Evolutionary conservation across 2,888 invertebrate genomes (phyloP).

Genomic region (Tetanocera ferruginea): DNA sequence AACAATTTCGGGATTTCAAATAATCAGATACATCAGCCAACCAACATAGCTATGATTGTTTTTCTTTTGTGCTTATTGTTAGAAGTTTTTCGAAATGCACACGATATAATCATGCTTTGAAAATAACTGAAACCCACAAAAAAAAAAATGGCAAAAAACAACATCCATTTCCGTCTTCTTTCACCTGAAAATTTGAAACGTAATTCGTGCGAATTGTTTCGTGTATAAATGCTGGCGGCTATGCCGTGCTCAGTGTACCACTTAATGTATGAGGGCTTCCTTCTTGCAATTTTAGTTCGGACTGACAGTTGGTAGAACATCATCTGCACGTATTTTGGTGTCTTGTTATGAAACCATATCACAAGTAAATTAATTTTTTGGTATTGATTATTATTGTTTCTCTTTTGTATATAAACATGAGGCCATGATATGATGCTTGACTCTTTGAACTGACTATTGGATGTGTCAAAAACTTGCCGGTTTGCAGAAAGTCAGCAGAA

Average conservation of each 20-base stretch:
- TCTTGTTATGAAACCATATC: background rate
- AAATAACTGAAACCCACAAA: background rate
- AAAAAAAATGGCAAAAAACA: background rate
- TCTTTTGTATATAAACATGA: too few species aligned
- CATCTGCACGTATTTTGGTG: background rate
- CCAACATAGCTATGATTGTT: background rate
- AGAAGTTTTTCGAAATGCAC: background rate
- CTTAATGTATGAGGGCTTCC: conserved; percentile 5
- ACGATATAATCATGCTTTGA: background rate
- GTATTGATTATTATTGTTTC: background rate
- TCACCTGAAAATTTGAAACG: conserved; percentile 25
- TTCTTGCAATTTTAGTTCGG: background rate
- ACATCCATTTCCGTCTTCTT: conserved; percentile 16
- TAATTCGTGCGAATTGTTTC: conserved; percentile 26
- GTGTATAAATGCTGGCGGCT: background rate
- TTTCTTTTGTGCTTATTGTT: conserved; percentile 2
- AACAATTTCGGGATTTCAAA: conserved; percentile 19
- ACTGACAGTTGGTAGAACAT: background rate
- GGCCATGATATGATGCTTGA: too few species aligned
- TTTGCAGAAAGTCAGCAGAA: too few species aligned
- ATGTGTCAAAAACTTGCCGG: too few species aligned
- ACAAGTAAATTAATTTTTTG: too few species aligned
- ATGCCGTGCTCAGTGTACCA: background rate
- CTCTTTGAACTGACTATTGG: too few species aligned
- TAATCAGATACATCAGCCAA: background rate